Base-by-base conservation (phyloP, 2,797 vertebrate species). In the Propithecus perrieri region DNA sequence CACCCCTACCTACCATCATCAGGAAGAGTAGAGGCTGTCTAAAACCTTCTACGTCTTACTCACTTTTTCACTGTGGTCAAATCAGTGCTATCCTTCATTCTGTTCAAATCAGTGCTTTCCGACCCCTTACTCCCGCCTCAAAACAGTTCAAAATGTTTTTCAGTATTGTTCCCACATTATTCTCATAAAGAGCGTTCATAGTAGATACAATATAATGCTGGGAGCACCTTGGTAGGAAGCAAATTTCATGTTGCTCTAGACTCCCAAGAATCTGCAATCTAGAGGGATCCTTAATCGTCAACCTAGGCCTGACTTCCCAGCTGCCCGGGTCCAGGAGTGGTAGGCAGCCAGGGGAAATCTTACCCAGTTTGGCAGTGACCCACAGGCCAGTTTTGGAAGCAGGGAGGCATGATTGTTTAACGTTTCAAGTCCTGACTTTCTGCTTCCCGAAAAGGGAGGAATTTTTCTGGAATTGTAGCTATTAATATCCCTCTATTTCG, bases 391-490 rank as follows among this genome's bases (percentile, higher is more conserved):
- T 96, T 95, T 75, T 74, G 92, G 91, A 97, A 95, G 89, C 67
- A 57, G 35, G 76, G 74, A 86, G 71, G 55, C 78, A 78, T 22
- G 76, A 92, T 3, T 65, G 43, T 78, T 93, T 75, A 96, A 50
- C 46, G 74, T 80, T 91, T 97, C 91, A 96, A 95, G 80, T 7
- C 69, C 90, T 83, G 84, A 55, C 86, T 85, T 93, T 91, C 88
- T 30, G 28, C 89, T 88, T 95, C 88, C 83, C 4, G 35, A 94
- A 96, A 97, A 90, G 85, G 88, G 94, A 90, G 87, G 87, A 92
- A 15, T 76, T 67, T 93, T 95, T 89, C 65, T 87, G 85, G 67
- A 84, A 57, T 5, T 88, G 53, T 33, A 67, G 74, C 92, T 89
- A 81, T 85, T 95, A 91, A 94, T 89, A 96, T 46, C 63, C 24